Evolutionary conservation across 2,113 vertebrate species (phyloP).

Genomic region (Podiceps cristatus): DNA sequence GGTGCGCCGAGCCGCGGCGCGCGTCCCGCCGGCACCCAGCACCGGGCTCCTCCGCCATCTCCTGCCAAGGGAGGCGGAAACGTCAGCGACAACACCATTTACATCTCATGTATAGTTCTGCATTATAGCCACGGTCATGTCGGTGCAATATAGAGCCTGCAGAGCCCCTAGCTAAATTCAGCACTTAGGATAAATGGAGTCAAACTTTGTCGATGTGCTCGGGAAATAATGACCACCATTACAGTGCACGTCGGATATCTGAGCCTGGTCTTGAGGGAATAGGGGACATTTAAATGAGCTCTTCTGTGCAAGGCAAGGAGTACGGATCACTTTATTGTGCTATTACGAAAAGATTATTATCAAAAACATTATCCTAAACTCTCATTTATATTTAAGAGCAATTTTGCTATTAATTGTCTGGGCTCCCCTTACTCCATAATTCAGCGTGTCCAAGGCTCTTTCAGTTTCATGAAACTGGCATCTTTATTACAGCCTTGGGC

Average conservation of each 20-base stretch:
- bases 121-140: neutral
- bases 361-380: constrained; percentile 63
- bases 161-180: constrained; percentile 25
- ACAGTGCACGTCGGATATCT: neutral
- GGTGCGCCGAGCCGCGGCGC: rapidly evolving
- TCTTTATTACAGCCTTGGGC: constrained; percentile 72
- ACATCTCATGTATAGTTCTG: rapidly evolving
- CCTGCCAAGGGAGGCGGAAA: neutral
- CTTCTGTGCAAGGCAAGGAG: neutral
- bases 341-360: constrained; percentile 53
- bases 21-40: rapidly evolving
- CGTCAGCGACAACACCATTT: neutral
- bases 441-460: constrained; percentile 47
- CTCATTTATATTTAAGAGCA: constrained; percentile 73
- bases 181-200: constrained; percentile 9
- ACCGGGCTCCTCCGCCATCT: rapidly evolving
- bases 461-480: constrained; percentile 64
- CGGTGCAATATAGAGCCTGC: neutral
- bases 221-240: constrained; percentile 34
- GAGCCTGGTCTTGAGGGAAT: constrained; percentile 20
- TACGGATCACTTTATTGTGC: neutral
- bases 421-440: constrained; percentile 63
- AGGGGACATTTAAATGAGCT: constrained; percentile 44
- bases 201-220: neutral
- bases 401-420: constrained; percentile 67